Percentiles rank a stretch among this genome's conserved stretches.
Conservation (phyloP, 2,113 vertebrate genomes). For the Tetraodon nigroviridis region DNA sequence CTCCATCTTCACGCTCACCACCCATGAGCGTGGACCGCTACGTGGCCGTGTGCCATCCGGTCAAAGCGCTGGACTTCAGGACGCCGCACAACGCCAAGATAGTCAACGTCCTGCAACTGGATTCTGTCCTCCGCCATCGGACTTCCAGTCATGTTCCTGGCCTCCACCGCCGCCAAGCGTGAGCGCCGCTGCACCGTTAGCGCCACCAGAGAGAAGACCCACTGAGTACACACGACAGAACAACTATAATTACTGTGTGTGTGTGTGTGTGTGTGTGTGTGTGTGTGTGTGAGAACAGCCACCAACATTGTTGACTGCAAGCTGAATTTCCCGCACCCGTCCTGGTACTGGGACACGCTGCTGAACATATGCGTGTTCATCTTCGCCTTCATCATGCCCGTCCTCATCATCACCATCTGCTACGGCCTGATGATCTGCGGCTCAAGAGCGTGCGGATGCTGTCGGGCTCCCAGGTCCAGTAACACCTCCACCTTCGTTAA, state of each 20-base stretch:
- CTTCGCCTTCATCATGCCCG: slow-evolving; percentile 98
- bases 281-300: slow-evolving; percentile 35
- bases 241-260: background rate
- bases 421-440: slow-evolving; percentile 97
- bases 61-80: slow-evolving; percentile 95
- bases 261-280: background rate
- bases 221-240: background rate
- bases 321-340: slow-evolving; percentile 87
- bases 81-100: slow-evolving; percentile 97
- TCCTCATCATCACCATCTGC: slow-evolving; percentile 96
- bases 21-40: slow-evolving; percentile 99
- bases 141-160: slow-evolving; percentile 98
- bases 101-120: slow-evolving; percentile 96
- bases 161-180: slow-evolving; percentile 76
- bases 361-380: slow-evolving; percentile 99
- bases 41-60: slow-evolving; percentile 93
- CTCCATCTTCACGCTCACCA: slow-evolving; percentile 97
- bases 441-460: slow-evolving; percentile 97
- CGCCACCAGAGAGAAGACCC: too few species aligned
- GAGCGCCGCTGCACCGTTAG: slow-evolving; percentile 13
- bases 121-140: slow-evolving; percentile 96
- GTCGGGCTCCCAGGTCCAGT: slow-evolving; percentile 85
- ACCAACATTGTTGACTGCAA: slow-evolving; percentile 84
- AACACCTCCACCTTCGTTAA: background rate
- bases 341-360: slow-evolving; percentile 98